A percentile compares a stretch with the other conserved stretches of the same genome.
phyloP scores from a whole-genome alignment of 2,888 invertebrate species.

The Muscina levida region DNA sequence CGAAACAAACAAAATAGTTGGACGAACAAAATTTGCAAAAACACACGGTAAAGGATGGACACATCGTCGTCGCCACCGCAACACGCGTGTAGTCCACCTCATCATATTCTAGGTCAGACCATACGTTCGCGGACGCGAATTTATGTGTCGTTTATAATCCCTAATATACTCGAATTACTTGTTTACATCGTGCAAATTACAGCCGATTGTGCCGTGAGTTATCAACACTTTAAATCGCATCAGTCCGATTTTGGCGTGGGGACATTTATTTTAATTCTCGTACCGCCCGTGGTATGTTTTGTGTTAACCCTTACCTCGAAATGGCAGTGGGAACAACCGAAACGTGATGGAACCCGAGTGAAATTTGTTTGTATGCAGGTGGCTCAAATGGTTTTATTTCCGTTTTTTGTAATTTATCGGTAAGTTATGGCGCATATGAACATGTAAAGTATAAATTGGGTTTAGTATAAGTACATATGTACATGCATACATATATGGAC shows the following conservation, averaged over 20 bases:
- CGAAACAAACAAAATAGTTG: background rate
- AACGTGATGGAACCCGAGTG: conserved; percentile 67
- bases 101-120: conserved; percentile 75
- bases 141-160: conserved; percentile 80
- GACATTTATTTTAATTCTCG: conserved; percentile 80
- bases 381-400: conserved; percentile 73
- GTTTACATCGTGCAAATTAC: conserved; percentile 86
- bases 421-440: conserved; percentile 65
- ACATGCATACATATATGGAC: too few species aligned
- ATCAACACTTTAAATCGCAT: conserved; percentile 83
- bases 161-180: conserved; percentile 82
- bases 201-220: conserved; percentile 84
- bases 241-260: conserved; percentile 81
- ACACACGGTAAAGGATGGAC: conserved; percentile 36
- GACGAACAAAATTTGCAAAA: background rate
- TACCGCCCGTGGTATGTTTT: conserved; percentile 83
- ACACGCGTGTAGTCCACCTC: conserved; percentile 73
- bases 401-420: conserved; percentile 83
- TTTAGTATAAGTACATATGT: too few species aligned
- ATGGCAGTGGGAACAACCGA: conserved; percentile 81
- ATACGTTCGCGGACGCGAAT: conserved; percentile 78
- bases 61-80: background rate
- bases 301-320: conserved; percentile 83
- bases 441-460: too few species aligned
- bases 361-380: conserved; percentile 70